Conservation (phyloP, 1,140 invertebrate species). For the Anagrus nilaparvatae region DNA sequence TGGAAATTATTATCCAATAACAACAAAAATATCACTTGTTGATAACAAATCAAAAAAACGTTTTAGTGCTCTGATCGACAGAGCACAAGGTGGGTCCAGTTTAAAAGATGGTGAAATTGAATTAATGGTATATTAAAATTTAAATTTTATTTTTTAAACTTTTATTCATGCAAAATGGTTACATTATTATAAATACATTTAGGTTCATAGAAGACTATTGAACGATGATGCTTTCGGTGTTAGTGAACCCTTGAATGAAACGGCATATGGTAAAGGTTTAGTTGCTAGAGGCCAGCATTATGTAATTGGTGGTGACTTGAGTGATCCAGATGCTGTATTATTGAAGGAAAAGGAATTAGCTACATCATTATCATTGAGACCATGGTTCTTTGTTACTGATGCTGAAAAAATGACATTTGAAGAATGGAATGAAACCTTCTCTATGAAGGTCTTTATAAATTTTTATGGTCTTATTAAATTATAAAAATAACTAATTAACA, state of each 20-base stretch:
- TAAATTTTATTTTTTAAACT: too few species aligned
- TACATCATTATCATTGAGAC: conserved; percentile 28
- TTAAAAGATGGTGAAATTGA: conserved; percentile 64
- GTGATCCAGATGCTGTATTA: conserved; percentile 15
- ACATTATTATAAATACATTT: too few species aligned
- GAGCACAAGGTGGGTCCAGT: conserved; percentile 79
- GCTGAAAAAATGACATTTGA: conserved; percentile 27
- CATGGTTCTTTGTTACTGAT: conserved; percentile 41
- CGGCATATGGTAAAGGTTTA: conserved; percentile 62
- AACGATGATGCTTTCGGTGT: conserved; percentile 90
- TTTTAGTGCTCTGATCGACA: conserved; percentile 67
- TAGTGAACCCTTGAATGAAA: conserved; percentile 84
- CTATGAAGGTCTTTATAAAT: conserved; percentile 25
- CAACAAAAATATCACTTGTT: conserved; percentile 64
- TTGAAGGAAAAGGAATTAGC: conserved; percentile 30
- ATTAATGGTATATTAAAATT: conserved; percentile 70
- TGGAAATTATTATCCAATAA: conserved; percentile 92
- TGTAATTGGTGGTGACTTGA: conserved; percentile 40
- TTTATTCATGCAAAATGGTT: too few species aligned
- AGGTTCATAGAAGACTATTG: conserved; percentile 77
- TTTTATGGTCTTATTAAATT: background rate
- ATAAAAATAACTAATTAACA: background rate
- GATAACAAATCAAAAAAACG: conserved; percentile 44
- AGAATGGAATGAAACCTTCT: conserved; percentile 29
- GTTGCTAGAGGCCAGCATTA: conserved; percentile 72